Percentiles rank a stretch among this genome's conserved stretches.
phyloP scores from a whole-genome alignment of 1,140 invertebrate species.

The Penaeus japonicus region DNA sequence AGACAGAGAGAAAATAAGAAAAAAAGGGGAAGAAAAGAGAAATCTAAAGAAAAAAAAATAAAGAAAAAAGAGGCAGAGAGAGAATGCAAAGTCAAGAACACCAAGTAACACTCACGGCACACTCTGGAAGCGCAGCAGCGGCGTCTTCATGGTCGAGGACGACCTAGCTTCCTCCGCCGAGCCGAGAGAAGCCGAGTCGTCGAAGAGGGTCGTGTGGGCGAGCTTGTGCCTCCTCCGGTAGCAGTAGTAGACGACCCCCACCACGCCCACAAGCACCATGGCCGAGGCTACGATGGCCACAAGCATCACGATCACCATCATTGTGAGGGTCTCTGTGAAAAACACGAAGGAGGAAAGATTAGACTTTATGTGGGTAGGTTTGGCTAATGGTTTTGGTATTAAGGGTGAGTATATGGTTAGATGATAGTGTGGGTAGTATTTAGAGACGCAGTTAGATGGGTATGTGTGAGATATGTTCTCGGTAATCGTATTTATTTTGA shows the following conservation, averaged over 20 bases:
- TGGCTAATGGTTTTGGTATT: neutral
- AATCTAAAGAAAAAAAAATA: no score
- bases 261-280: neutral
- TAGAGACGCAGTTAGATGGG: no score
- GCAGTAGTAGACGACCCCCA: slow-evolving; percentile 8
- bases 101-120: slow-evolving; percentile 43
- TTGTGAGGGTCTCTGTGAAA: no score
- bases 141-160: slow-evolving; percentile 25
- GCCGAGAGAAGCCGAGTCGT: slow-evolving; percentile 33
- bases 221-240: slow-evolving; percentile 8
- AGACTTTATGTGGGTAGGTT: neutral
- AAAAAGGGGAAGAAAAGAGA: no score
- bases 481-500: no score
- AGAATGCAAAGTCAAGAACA: no score
- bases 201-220: slow-evolving; percentile 34
- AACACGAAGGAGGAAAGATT: neutral
- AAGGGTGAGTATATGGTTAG: neutral
- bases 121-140: slow-evolving; percentile 42
- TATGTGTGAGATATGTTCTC: no score
- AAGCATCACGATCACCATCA: neutral
- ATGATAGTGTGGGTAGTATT: no score
- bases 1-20: no score
- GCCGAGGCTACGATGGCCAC: neutral
- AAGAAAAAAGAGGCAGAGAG: no score
- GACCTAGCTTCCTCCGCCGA: slow-evolving; percentile 14